Conservation (phyloP, 2,888 invertebrate species). For the Plutella xylostella region DNA sequence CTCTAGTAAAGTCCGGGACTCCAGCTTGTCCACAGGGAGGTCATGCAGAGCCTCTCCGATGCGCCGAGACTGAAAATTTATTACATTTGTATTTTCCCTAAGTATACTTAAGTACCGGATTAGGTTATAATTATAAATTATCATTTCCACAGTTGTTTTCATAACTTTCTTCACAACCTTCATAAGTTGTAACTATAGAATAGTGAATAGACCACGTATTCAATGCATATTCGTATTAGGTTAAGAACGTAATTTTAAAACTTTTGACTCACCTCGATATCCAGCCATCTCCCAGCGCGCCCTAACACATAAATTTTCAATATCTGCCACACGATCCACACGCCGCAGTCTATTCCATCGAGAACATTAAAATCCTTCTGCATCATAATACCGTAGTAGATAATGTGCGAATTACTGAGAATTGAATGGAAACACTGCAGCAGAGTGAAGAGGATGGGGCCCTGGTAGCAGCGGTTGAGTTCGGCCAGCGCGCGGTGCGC, state of each 20-base stretch:
- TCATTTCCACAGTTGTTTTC: too few relatives aligned
- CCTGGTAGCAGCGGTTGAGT: slow-evolving; percentile 41
- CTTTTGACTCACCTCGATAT: slow-evolving; percentile 17
- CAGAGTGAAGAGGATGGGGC: slow-evolving; percentile 34
- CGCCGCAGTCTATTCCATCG: too few relatives aligned
- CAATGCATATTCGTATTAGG: too few relatives aligned
- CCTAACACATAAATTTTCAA: slow-evolving; percentile 40
- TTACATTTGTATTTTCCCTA: not conserved
- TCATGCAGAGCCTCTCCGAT: slow-evolving; percentile 36
- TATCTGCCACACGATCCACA: slow-evolving; percentile 48
- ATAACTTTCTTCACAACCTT: too few relatives aligned
- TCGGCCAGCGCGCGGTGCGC: slow-evolving; percentile 32
- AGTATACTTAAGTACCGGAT: too few relatives aligned
- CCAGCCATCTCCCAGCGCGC: slow-evolving; percentile 34
- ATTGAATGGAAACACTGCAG: slow-evolving; percentile 48
- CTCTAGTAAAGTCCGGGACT: slow-evolving; percentile 37
- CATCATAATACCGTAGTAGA: slow-evolving; percentile 53
- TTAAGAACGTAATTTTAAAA: too few relatives aligned
- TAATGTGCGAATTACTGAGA: slow-evolving; percentile 44
- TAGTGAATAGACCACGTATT: too few relatives aligned
- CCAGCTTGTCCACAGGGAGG: slow-evolving; percentile 38
- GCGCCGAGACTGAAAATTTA: slow-evolving; percentile 32
- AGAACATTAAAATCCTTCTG: too few relatives aligned
- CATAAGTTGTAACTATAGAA: too few relatives aligned
- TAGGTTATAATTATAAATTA: too few relatives aligned